phyloP scores from a whole-genome alignment of 2,888 invertebrate genomes.

The Drosophila austrosaltans region DNA sequence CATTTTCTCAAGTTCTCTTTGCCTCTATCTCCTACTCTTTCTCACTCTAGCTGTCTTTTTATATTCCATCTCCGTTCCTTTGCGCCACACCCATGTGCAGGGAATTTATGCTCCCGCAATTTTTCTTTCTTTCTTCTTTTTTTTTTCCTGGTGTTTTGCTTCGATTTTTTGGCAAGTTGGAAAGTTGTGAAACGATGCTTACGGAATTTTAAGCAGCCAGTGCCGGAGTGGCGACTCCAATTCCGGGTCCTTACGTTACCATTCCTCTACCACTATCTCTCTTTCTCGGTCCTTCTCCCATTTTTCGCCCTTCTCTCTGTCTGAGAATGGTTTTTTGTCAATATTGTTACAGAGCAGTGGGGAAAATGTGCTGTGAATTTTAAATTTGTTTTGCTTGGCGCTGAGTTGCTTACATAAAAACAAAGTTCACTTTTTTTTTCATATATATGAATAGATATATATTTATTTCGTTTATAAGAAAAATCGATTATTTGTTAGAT shows the following conservation, averaged over 20 bases:
- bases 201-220: slow-evolving; percentile 81
- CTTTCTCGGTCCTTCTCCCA: slow-evolving; percentile 13
- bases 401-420: slow-evolving; percentile 65
- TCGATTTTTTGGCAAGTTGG: slow-evolving; percentile 80
- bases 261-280: slow-evolving; percentile 17
- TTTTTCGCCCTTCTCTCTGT: slow-evolving; percentile 6
- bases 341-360: slow-evolving; percentile 73
- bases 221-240: slow-evolving; percentile 27
- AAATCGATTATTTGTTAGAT: neutral
- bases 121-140: slow-evolving; percentile 43
- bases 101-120: slow-evolving; percentile 69
- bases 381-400: slow-evolving; percentile 56
- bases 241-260: neutral
- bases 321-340: slow-evolving; percentile 57
- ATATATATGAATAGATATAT: neutral
- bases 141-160: slow-evolving; percentile 47
- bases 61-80: slow-evolving; percentile 13
- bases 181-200: slow-evolving; percentile 83
- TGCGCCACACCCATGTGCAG: slow-evolving; percentile 52
- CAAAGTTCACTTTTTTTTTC: neutral
- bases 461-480: neutral
- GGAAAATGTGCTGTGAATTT: slow-evolving; percentile 79
- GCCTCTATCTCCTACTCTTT: slow-evolving; percentile 6
- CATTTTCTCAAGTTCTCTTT: slow-evolving; percentile 63
- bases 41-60: slow-evolving; percentile 15